phyloP scores from a whole-genome alignment of 2,888 invertebrate genomes.

The Perithous albicinctus region DNA sequence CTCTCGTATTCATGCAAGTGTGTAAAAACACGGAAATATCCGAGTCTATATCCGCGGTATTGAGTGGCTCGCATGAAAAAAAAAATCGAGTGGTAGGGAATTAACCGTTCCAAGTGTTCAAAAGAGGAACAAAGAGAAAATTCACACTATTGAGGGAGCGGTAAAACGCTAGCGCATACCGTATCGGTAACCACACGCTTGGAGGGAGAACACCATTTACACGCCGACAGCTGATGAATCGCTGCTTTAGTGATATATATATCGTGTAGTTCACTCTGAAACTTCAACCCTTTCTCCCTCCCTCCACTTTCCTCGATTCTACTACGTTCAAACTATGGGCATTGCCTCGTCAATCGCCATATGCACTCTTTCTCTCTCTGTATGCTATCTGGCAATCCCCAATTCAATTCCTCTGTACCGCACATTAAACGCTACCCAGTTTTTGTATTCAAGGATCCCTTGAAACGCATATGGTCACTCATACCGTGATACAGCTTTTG shows the following conservation, averaged over 20 bases:
- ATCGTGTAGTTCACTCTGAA: not conserved
- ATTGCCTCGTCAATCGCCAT: slow-evolving; percentile 2
- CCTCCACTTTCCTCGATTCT: not conserved
- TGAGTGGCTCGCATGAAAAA: not conserved
- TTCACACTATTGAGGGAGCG: slow-evolving; percentile 49
- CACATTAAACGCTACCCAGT: slow-evolving; percentile 13
- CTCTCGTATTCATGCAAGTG: slow-evolving; percentile 24
- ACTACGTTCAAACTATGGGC: slow-evolving; percentile 19
- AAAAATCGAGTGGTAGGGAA: slow-evolving; percentile 45
- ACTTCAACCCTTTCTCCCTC: not conserved
- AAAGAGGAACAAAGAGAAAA: slow-evolving; percentile 62
- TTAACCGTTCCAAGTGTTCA: slow-evolving; percentile 14
- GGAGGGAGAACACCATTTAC: slow-evolving; percentile 58
- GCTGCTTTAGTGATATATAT: slow-evolving; percentile 23
- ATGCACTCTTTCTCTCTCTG: not conserved
- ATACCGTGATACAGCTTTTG: not conserved
- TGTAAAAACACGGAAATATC: slow-evolving; percentile 45
- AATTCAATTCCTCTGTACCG: slow-evolving; percentile 5
- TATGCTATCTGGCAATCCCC: not conserved
- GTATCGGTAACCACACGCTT: slow-evolving; percentile 48
- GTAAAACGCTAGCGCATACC: slow-evolving; percentile 70
- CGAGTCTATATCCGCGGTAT: slow-evolving; percentile 43
- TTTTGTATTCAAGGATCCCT: slow-evolving; percentile 16
- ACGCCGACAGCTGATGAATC: slow-evolving; percentile 66
- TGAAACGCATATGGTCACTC: slow-evolving; percentile 4